phyloP scores from a whole-genome alignment of 1,140 invertebrate genomes.

The Trissolcus basalis region DNA sequence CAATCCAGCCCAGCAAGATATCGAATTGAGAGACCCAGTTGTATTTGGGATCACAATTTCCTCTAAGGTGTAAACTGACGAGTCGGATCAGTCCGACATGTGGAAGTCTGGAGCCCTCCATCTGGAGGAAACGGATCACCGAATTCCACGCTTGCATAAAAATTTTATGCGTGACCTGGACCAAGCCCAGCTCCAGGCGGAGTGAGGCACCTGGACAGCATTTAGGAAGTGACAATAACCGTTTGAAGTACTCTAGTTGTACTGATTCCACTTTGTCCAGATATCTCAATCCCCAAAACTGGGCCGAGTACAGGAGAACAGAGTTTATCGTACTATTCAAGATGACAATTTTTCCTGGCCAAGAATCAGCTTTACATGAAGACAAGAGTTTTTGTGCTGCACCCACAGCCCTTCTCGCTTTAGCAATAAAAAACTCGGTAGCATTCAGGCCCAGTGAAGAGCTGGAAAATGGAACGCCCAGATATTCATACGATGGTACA shows the following conservation, averaged over 20 bases:
- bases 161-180: not conserved
- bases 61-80: not conserved
- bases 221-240: not conserved
- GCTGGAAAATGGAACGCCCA: not conserved
- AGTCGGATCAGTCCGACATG: not conserved
- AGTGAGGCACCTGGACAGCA: not conserved
- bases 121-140: not conserved
- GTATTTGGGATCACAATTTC: constrained; percentile 3
- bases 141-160: not conserved
- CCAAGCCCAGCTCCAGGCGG: not conserved
- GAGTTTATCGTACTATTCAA: constrained; percentile 4
- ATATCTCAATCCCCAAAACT: constrained; percentile 7
- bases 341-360: not conserved
- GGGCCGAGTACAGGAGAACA: not conserved
- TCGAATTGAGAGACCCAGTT: constrained; percentile 20
- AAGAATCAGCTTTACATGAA: constrained; percentile 4
- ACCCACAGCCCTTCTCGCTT: not conserved
- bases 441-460: constrained; percentile 1
- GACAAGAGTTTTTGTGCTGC: not conserved
- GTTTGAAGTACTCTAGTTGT: constrained; percentile 1
- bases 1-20: not conserved
- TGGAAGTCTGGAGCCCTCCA: not conserved
- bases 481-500: not conserved
- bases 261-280: constrained; percentile 6
- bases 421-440: not conserved